phyloP scores from a whole-genome alignment of 1,140 invertebrate genomes.

The Halyomorpha halys region DNA sequence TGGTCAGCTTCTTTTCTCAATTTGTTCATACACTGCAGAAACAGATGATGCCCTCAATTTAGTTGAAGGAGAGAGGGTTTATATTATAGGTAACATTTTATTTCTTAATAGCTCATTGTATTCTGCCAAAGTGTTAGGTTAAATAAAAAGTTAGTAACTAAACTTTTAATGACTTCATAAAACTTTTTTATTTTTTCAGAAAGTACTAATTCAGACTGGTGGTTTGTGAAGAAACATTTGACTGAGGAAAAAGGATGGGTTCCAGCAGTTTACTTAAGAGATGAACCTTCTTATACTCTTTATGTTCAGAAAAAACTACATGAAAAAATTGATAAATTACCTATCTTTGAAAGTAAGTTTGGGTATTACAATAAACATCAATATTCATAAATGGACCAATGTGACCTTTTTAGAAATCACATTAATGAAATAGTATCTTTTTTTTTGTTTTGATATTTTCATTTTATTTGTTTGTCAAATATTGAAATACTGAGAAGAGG shows the following conservation, averaged over 20 bases:
- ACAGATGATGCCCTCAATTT: conserved; percentile 75
- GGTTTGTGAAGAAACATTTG: conserved; percentile 81
- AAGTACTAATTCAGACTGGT: conserved; percentile 73
- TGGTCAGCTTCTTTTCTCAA: conserved; percentile 62
- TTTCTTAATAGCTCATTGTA: background rate
- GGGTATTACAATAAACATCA: no score
- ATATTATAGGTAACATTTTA: conserved; percentile 55
- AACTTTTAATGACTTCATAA: background rate
- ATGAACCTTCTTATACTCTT: conserved; percentile 64
- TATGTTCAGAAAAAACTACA: conserved; percentile 79
- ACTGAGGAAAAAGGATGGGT: conserved; percentile 88
- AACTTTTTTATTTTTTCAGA: conserved; percentile 38
- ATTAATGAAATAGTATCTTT: no score
- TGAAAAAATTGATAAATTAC: conserved; percentile 83
- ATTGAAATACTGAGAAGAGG: no score
- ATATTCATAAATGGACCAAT: no score
- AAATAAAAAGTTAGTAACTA: background rate
- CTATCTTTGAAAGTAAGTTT: conserved; percentile 79
- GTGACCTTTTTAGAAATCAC: no score
- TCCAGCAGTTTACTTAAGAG: conserved; percentile 76
- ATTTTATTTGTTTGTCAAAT: no score
- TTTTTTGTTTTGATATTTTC: no score
- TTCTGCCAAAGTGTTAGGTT: conserved; percentile 9
- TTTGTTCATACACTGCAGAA: conserved; percentile 78
- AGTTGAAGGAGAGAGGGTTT: conserved; percentile 80